Conservation (phyloP, 2,113 vertebrate genomes). For the Aphelocoma coerulescens region DNA sequence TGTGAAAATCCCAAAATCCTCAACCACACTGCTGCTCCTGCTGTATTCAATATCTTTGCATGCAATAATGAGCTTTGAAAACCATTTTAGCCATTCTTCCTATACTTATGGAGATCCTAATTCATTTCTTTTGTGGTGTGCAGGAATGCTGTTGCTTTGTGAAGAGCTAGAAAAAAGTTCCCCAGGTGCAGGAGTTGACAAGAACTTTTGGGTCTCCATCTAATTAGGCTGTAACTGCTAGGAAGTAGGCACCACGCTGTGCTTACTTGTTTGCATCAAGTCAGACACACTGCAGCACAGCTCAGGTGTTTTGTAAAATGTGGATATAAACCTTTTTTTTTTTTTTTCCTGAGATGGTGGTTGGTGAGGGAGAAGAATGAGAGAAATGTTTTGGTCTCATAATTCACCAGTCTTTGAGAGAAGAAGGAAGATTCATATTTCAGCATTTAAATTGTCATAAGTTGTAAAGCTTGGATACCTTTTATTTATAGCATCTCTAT, state of each 20-base stretch:
- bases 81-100: background rate
- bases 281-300: background rate
- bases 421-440: background rate
- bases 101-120: background rate
- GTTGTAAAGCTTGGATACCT: background rate
- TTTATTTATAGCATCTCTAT: background rate
- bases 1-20: background rate
- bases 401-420: background rate
- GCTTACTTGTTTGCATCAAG: slow-evolving; percentile 4
- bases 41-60: background rate
- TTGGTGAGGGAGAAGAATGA: background rate
- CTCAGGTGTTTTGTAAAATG: background rate
- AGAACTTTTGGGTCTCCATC: slow-evolving; percentile 13
- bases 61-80: background rate
- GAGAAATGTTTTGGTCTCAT: background rate
- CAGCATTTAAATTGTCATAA: background rate
- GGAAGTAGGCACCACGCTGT: slow-evolving; percentile 8
- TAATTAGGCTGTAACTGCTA: slow-evolving; percentile 20
- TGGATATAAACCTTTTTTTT: background rate
- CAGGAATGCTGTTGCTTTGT: background rate
- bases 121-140: background rate
- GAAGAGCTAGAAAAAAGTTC: background rate
- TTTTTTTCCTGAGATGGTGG: background rate
- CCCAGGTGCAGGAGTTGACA: background rate
- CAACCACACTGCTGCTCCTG: background rate